phyloP scores from a whole-genome alignment of 2,797 vertebrate species.

The Sardinella longiceps region DNA sequence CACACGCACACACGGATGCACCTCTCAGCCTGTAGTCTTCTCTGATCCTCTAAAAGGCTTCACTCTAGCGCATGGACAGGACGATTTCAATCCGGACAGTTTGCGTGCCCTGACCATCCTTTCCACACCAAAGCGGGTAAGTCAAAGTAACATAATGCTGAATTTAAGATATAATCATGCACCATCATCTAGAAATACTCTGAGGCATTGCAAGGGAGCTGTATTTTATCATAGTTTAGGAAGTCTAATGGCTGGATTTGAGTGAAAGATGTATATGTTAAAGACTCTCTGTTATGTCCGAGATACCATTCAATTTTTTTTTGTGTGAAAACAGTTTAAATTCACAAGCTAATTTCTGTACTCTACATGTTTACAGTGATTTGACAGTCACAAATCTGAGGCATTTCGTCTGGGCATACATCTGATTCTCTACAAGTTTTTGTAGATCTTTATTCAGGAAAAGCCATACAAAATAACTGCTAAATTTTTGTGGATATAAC shows the following conservation, averaged over 20 bases:
- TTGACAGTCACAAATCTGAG: background rate
- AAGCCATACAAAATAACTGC: background rate
- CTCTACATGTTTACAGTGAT: background rate
- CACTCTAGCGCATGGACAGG: constrained; percentile 26
- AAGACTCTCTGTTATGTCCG: background rate
- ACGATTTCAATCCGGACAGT: constrained; percentile 32
- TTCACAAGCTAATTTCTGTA: background rate
- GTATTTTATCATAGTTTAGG: background rate
- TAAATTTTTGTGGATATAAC: background rate
- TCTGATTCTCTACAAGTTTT: background rate
- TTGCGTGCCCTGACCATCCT: constrained; percentile 14
- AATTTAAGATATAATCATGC: background rate
- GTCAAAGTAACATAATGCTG: background rate
- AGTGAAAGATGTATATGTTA: background rate
- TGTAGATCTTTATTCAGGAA: background rate
- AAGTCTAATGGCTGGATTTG: background rate
- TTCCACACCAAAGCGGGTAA: constrained; percentile 44
- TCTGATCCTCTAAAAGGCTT: constrained; percentile 37
- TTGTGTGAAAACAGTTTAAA: background rate
- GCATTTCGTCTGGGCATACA: background rate
- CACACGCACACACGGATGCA: constrained; percentile 39
- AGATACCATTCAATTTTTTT: background rate
- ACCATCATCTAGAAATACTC: background rate
- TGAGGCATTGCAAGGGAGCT: background rate
- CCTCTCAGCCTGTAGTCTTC: constrained; percentile 40